Percentiles rank a stretch among this genome's conserved stretches.
Conservation (phyloP, 2,888 invertebrate species). For the Venustoraphidia nigricollis region DNA sequence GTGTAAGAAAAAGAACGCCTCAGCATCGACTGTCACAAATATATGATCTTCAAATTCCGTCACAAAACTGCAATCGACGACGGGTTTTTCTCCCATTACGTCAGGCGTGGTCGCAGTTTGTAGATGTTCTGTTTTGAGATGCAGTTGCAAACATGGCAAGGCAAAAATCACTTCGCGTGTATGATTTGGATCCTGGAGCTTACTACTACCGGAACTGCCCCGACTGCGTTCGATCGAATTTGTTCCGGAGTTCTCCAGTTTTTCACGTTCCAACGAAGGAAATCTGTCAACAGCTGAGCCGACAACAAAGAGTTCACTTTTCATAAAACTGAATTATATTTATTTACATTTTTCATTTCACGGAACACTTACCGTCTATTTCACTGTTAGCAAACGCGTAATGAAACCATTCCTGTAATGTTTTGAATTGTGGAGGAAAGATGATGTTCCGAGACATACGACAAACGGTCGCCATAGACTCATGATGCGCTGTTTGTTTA, state of each 20-base stretch:
- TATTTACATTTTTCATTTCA: background rate
- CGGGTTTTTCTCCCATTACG: constrained; percentile 57
- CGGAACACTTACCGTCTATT: constrained; percentile 58
- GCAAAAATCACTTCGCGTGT: constrained; percentile 93
- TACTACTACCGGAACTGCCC: constrained; percentile 28
- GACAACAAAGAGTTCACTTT: background rate
- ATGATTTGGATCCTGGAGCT: constrained; percentile 64
- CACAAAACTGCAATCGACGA: constrained; percentile 91
- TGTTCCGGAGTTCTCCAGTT: constrained; percentile 35
- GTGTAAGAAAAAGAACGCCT: constrained; percentile 94
- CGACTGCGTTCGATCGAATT: constrained; percentile 37
- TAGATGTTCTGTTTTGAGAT: constrained; percentile 82
- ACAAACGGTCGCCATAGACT: constrained; percentile 89
- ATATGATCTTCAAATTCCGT: constrained; percentile 98
- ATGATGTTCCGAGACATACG: constrained; percentile 80
- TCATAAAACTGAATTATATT: background rate
- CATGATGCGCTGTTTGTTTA: constrained; percentile 49
- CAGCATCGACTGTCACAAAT: constrained; percentile 94
- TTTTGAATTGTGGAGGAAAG: constrained; percentile 91
- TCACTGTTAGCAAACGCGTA: constrained; percentile 92
- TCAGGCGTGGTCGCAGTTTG: constrained; percentile 63
- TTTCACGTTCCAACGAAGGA: constrained; percentile 72
- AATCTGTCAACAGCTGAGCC: constrained; percentile 74
- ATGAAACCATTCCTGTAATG: constrained; percentile 90
- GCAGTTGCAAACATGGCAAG: constrained; percentile 80